Evolutionary conservation across 2,797 vertebrate species (phyloP), one percentile per base, ranked within the genome.

Genomic region (Vipera latastei): DNA sequence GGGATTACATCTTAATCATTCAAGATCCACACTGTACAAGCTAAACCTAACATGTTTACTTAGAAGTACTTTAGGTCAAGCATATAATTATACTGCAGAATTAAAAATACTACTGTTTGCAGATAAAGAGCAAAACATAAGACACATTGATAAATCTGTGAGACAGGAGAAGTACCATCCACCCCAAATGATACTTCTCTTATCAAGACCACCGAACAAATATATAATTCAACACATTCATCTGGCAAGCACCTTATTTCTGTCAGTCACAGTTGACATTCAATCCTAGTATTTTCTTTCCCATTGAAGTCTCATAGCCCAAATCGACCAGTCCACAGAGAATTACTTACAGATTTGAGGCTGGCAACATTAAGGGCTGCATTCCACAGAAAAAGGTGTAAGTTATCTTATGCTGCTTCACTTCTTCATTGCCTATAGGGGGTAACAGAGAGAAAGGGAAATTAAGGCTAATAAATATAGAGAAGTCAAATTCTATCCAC

Each of bases 161-260:
- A 86, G n/a, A 91, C n/a, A 69, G 16, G 7, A 91, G 38, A 65
- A 91, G 28, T 94, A 73, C 89, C 87, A 69, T 73, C 86, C 51
- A 87, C 56, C 86, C 86, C 86, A 56, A 93, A 90, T 89, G 44
- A 28, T 55, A 60, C 89, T 91, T 83, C 88, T 93, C 91, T n/a
- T 73, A 90, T 89, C 91, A 26, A 95, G 22, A 91, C 32, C 53
- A 89, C 6, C 2, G 94, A 90, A 94, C 55, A 92, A 57, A 94
- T 89, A 73, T 91, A 92, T 91, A 94, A 94, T 94, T 95, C 92
- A 94, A 90, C 48, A 83, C 83, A 91, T 60, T 61, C 63, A 92
- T 91, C 89, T 92, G 26, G 48, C 2, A 90, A 89, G 53, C 65
- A 89, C 63, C 59, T 44, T 90, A 92, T 93, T 90, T 91, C 91